Percentiles rank a stretch among this genome's conserved stretches.
Evolutionary conservation across 2,797 vertebrate genomes (phyloP).

Genomic region (Danio kyathit): DNA sequence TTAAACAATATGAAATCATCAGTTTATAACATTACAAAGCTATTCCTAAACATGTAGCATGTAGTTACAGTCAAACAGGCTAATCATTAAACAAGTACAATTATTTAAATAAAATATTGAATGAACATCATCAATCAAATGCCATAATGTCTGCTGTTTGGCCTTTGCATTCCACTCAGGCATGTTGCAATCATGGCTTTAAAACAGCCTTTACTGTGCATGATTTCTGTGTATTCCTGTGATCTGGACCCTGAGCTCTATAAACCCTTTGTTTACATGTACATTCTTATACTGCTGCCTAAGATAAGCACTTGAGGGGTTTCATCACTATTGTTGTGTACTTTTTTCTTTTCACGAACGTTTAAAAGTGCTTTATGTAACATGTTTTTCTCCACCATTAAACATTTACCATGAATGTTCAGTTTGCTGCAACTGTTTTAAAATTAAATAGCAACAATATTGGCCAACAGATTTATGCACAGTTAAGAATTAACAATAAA

Average conservation of each 20-base stretch:
- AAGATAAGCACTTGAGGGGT: conserved; percentile 5
- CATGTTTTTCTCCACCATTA: not conserved
- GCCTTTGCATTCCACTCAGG: conserved; percentile 3
- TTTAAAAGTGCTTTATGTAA: not conserved
- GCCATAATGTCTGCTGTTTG: not conserved
- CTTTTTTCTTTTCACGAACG: not conserved
- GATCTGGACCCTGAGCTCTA: conserved; percentile 33
- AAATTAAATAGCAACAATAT: no score
- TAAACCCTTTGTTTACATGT: conserved; percentile 27
- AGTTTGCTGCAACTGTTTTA: not conserved
- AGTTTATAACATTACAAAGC: no score
- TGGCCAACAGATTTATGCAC: not conserved
- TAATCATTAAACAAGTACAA: no score
- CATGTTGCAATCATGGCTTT: not conserved
- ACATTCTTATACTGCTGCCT: conserved; percentile 9
- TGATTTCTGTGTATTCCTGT: conserved; percentile 17
- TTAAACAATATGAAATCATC: no score
- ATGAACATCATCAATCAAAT: not conserved
- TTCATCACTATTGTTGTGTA: not conserved
- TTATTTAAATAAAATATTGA: no score
- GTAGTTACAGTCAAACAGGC: no score
- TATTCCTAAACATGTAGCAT: no score
- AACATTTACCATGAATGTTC: not conserved
- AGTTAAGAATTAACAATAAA: no score
- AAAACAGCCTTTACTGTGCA: not conserved